Conservation (phyloP, 2,797 vertebrate species). For the Pteropus rufus region DNA sequence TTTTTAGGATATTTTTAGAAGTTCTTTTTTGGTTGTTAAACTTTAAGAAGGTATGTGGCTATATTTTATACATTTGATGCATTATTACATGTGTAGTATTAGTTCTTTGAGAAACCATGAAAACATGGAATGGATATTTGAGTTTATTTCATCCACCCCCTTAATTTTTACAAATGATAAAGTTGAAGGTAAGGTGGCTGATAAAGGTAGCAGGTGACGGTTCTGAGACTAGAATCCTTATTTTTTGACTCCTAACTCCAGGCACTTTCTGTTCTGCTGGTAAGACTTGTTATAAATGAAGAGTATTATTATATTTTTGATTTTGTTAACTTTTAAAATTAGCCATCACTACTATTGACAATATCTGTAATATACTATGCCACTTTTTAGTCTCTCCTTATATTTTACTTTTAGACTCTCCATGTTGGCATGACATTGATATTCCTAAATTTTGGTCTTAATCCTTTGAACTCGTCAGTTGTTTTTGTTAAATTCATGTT, state of each 20-base stretch:
- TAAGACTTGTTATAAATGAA: not conserved
- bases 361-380: not conserved
- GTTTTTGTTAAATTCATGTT: constrained; percentile 64
- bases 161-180: not conserved
- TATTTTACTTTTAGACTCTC: constrained; percentile 28
- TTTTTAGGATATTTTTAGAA: not conserved
- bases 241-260: not conserved
- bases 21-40: not conserved
- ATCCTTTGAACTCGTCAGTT: constrained; percentile 60
- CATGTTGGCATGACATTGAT: not conserved
- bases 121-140: not conserved
- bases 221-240: not conserved
- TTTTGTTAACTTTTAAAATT: constrained; percentile 29
- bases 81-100: not conserved
- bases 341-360: not conserved
- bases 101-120: not conserved
- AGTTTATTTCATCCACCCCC: not conserved
- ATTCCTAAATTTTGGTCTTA: constrained; percentile 33
- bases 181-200: not conserved
- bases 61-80: constrained; percentile 1
- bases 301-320: not conserved
- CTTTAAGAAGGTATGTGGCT: not conserved
- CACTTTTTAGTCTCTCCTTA: not conserved
- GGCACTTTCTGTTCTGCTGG: not conserved
- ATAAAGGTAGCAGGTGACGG: not conserved